Evolutionary conservation across 2,797 vertebrate genomes (phyloP), one percentile per base, ranked within the genome.

Genomic region (Morus bassanus): DNA sequence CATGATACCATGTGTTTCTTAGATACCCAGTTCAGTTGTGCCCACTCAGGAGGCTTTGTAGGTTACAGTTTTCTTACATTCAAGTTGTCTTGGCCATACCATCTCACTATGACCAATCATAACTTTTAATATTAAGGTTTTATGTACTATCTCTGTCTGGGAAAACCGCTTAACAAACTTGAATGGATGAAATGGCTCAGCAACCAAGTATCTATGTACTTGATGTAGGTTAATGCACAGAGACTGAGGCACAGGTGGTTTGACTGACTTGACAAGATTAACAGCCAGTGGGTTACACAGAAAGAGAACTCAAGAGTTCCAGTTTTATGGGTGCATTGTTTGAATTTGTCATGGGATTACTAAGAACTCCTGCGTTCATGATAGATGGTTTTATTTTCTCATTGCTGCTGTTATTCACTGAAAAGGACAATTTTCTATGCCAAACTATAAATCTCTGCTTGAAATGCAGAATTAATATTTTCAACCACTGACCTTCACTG

Each of bases 331-430:
- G 54, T 93, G 8, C 27, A 35, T 63, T 75, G 46, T 59, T 95
- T 82, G 73, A 95, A 87, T 16, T 64, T 45, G 43, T 85, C 18
- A 37, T 74, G 77, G 21, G 43, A 79, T 85, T 80, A 63, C 60
- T 91, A 65, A 84, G 76, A 88, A 88, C 45, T 90, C 13, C 37
- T 87, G 51, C 1, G 2, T 60, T 93, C 45, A 73, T 86, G 89
- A 90, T 79, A 41, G 35, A 91, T 88, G 51, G 69, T 86, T 95
- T 92, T 88, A 75, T 92, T 94, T 95, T 94, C 39, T 72, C 59
- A 68, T 45, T 91, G 51, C n/a, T 91, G 65, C 60, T 61, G 72
- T 89, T 91, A 70, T 45, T 92, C 41, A 67, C 60, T 81, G 75
- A 45, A 91, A 93, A 89, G 46, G 64, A 74, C 23, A 72, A 48